These are phyloP conservation scores for Chionoecetes opilio DNA, from an alignment of 1,140 invertebrate species.

Conservation along the genomic window DNA sequence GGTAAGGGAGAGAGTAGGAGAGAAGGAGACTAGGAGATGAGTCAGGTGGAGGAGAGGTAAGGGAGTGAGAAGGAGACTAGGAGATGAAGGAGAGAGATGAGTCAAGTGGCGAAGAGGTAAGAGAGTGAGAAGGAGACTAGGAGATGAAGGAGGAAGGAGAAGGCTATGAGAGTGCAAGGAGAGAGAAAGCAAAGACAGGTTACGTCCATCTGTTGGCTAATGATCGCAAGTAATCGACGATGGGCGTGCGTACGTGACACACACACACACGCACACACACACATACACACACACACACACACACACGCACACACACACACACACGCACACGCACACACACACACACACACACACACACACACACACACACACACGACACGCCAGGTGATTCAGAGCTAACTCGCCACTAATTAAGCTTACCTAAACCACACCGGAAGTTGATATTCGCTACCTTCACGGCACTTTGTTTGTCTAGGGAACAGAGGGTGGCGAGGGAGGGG, in stretches of 20 bases:
- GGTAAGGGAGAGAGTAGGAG: not conserved
- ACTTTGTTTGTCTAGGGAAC: too few relatives aligned
- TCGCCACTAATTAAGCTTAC: not conserved
- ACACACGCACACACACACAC: not conserved
- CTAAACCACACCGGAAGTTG: not conserved
- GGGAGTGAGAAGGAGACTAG: not conserved
- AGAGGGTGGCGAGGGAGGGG: not conserved
- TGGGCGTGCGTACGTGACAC: not conserved
- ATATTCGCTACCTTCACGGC: not conserved
- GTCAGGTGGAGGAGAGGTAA: not conserved
- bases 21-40: not conserved
- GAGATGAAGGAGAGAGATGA: not conserved
- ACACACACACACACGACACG: not conserved
- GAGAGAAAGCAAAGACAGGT: not conserved
- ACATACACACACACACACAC: not conserved
- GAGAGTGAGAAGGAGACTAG: not conserved
- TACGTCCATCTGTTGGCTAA: not conserved
- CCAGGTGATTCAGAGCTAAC: not conserved
- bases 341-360: too few relatives aligned
- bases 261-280: not conserved
- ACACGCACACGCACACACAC: too few relatives aligned
- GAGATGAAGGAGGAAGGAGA: not conserved
- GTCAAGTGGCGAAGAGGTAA: not conserved
- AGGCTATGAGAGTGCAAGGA: not conserved
- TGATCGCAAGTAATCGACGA: not conserved